Evolutionary conservation across 2,797 vertebrate genomes (phyloP).

Genomic region (Stomatorhinus walkeri): DNA sequence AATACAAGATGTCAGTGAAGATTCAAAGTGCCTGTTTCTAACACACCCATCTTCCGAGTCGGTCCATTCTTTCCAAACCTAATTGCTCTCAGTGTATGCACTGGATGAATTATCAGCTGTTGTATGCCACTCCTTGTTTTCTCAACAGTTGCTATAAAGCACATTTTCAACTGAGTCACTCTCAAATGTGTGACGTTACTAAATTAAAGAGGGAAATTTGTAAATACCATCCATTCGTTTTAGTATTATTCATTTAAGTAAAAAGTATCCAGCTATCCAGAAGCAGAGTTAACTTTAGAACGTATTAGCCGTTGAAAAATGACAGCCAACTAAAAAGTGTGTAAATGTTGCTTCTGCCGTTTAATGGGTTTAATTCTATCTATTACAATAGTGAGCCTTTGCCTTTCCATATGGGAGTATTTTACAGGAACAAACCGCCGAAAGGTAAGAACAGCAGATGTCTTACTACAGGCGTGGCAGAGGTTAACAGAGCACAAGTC

Average conservation of each 20-base stretch:
- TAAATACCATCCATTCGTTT: not conserved
- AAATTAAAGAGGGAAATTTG: not conserved
- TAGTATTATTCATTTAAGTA: not conserved
- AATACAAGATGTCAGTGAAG: not conserved
- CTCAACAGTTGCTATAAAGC: not conserved
- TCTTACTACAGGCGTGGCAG: not conserved
- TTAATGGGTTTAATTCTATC: not conserved
- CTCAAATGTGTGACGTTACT: not conserved
- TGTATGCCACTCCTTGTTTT: not conserved
- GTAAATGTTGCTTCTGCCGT: not conserved
- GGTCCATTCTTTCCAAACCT: not conserved
- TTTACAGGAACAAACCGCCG: not conserved
- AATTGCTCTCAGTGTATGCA: not conserved
- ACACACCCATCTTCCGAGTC: not conserved
- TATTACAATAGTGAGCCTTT: not conserved
- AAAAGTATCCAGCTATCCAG: not conserved
- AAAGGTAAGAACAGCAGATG: not conserved
- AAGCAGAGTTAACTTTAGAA: not conserved
- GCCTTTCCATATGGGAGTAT: not conserved
- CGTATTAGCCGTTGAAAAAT: not conserved
- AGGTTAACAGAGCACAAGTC: not conserved
- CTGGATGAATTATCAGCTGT: not conserved
- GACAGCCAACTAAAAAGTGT: not conserved
- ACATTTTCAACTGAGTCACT: not conserved
- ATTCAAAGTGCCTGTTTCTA: not conserved